Evolutionary conservation across 2,888 invertebrate genomes (phyloP).

Genomic region (Hypomecis atomaria): DNA sequence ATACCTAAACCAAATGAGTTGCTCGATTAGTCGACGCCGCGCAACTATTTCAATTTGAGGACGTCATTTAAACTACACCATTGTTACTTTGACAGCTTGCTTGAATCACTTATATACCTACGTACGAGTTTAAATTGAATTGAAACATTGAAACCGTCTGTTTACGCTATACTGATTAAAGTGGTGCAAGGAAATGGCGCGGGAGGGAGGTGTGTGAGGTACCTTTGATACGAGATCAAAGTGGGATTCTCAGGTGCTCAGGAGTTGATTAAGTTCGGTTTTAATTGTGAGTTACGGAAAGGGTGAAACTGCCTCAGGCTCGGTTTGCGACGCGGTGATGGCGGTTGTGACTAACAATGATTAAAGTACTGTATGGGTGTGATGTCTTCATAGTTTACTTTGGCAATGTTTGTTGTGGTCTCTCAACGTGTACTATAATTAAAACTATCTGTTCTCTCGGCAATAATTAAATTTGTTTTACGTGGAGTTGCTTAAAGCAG

Average conservation of each 20-base stretch:
- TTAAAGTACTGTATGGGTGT: conserved; percentile 13
- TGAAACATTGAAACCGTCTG: conserved; percentile 63
- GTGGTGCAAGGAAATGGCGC: conserved; percentile 41
- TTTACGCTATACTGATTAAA: conserved; percentile 60
- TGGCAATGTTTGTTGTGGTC: conserved; percentile 16
- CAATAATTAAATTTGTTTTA: neutral
- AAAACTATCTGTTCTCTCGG: conserved; percentile 14
- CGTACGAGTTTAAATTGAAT: conserved; percentile 63
- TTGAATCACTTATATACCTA: conserved; percentile 52
- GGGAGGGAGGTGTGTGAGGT: conserved; percentile 29
- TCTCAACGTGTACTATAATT: conserved; percentile 12
- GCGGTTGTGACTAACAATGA: conserved; percentile 16
- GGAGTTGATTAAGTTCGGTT: conserved; percentile 29
- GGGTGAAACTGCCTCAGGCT: conserved; percentile 14
- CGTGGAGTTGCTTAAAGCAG: neutral
- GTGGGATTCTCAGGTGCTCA: conserved; percentile 30
- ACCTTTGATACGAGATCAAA: conserved; percentile 40
- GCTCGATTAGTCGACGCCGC: conserved; percentile 51
- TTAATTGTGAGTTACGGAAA: conserved; percentile 31
- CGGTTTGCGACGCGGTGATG: conserved; percentile 5
- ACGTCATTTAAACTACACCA: conserved; percentile 64
- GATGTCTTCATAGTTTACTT: conserved; percentile 8
- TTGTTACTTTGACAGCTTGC: conserved; percentile 66
- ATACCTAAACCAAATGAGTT: conserved; percentile 53
- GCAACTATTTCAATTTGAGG: conserved; percentile 67